Conservation (phyloP, 1,140 invertebrate species). For the Cataglyphis hispanica region DNA sequence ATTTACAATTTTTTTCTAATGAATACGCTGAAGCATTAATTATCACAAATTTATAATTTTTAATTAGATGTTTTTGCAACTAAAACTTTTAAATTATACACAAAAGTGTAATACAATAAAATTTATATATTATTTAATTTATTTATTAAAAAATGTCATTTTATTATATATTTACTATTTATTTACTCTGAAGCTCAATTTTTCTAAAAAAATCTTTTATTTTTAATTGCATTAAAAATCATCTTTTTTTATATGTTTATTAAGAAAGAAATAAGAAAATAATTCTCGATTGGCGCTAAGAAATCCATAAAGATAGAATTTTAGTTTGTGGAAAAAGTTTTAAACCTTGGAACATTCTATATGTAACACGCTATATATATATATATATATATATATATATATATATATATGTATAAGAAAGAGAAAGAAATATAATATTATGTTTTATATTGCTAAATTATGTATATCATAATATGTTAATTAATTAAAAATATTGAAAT, state of each 20-base stretch:
- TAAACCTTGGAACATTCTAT: neutral
- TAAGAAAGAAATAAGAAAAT: neutral
- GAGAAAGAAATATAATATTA: neutral
- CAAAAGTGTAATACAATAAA: neutral
- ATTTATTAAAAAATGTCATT: neutral
- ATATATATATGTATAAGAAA: too few species aligned
- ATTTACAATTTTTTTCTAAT: neutral
- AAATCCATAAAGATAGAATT: neutral
- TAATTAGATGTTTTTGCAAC: neutral
- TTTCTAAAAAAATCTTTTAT: neutral
- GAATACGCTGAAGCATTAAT: neutral
- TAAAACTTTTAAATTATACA: neutral
- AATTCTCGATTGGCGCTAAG: neutral
- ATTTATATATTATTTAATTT: neutral
- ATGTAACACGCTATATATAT: neutral
- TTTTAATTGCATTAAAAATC: neutral
- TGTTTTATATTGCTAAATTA: neutral
- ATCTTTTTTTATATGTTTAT: neutral
- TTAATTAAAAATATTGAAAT: conserved; percentile 12
- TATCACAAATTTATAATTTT: neutral
- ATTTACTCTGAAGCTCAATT: neutral
- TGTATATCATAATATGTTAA: neutral
- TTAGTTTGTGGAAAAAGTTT: neutral
- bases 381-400: too few species aligned
- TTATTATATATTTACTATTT: too few species aligned